Evolutionary conservation across 2,113 vertebrate species (phyloP).

Genomic region (Porphyrio hochstetteri): DNA sequence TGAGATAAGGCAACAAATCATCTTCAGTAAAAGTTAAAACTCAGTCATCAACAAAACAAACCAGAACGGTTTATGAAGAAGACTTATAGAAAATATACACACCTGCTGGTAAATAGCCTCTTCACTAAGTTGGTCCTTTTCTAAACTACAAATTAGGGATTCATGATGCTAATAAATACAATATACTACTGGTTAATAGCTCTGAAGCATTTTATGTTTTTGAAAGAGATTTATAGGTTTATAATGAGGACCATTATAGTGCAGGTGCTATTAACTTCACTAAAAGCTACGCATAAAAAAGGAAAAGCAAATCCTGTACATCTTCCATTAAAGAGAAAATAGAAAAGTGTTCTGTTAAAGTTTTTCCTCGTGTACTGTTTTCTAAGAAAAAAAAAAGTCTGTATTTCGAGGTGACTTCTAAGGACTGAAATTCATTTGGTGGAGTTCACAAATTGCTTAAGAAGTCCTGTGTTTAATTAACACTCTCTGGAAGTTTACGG

Average conservation of each 20-base stretch:
- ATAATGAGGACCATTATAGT: slow-evolving; percentile 34
- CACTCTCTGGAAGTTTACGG: not conserved
- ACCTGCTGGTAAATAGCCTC: slow-evolving; percentile 26
- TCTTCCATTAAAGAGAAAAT: not conserved
- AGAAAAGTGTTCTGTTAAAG: not conserved
- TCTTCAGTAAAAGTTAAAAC: not conserved
- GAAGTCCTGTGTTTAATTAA: not conserved
- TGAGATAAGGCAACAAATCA: not conserved
- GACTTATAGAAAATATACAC: not conserved
- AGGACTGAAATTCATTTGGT: not conserved
- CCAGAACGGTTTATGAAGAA: slow-evolving; percentile 8
- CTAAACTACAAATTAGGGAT: slow-evolving; percentile 49
- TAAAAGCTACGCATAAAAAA: not conserved
- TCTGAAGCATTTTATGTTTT: slow-evolving; percentile 17
- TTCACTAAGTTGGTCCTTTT: not conserved
- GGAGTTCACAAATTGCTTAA: not conserved
- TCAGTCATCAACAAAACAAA: not conserved
- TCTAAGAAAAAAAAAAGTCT: not conserved
- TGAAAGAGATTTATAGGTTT: slow-evolving; percentile 49
- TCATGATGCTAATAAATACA: slow-evolving; percentile 42
- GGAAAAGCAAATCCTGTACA: not conserved
- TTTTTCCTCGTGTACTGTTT: not conserved
- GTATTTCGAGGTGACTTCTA: not conserved
- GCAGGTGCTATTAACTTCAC: slow-evolving; percentile 4
- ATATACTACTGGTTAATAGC: slow-evolving; percentile 42